Evolutionary conservation across 2,113 vertebrate genomes (phyloP), one percentile per base, ranked within the genome.

Genomic region (Eclectus roratus): DNA sequence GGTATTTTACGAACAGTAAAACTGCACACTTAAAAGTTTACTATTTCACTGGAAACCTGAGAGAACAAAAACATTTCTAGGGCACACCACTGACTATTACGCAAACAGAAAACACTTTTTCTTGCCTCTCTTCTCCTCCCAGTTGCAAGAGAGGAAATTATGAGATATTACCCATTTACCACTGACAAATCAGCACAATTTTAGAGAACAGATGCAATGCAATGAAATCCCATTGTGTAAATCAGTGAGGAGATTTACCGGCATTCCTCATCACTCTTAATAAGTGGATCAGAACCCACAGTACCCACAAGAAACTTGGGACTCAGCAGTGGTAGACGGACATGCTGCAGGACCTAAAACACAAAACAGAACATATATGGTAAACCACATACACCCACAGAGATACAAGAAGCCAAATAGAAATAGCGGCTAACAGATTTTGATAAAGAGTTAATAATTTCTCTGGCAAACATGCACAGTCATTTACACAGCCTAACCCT

Each of bases 241-340:
- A 46, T 41, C 28, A 74, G 39, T n/a, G 70, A 70, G 53, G n/a
- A 47, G 60, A 80, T 85, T 70, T 97, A 99, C 99, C 99, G 98
- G 99, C 99, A 99, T 93, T 99, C 99, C 93, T 99, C 99, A 50
- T 99, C 99, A 11, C 99, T 99, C 97, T 99, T 99, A 94, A 99
- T 99, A n/a, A 99, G 98, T 2, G 99, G 99, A 91, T 99, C 99
- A 60, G 99, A 99, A 53, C 99, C 99, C 68, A 99, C 99, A 1
- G 99, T 99, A 83, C 99, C 99, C 91, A 99, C 99, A 85, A 99
- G 98, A 88, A 99, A 99, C 97, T 99, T 99, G 68, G 99, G 99
- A 94, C 99, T 99, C 78, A 99, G 98, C 81, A 99, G 97, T 1
- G 99, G 99, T 64, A 99, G 96, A 29, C 99, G 99, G 73, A 99